A percentile compares a stretch with the other conserved stretches of the same genome.
phyloP scores from a whole-genome alignment of 2,113 vertebrate species.

The Alectura lathami region DNA sequence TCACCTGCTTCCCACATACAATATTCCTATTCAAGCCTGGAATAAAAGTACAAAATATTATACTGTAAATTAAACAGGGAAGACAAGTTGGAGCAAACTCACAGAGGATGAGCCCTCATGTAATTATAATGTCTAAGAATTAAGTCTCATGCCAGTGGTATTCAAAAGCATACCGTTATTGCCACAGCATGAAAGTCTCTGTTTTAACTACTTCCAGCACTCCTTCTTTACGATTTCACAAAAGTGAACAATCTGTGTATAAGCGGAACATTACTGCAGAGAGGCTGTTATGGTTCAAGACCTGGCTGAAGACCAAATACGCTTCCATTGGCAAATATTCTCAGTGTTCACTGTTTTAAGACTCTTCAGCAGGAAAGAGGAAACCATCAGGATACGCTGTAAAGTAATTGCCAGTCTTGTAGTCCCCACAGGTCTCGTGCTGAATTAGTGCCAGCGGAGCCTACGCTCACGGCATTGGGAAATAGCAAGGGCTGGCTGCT shows the following conservation, averaged over 20 bases:
- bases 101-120: conserved; percentile 12
- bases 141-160: conserved; percentile 23
- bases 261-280: conserved; percentile 40
- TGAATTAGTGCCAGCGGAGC: background rate
- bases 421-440: background rate
- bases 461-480: background rate
- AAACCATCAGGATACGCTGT: background rate
- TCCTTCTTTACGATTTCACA: background rate
- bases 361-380: background rate
- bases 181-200: conserved; percentile 46
- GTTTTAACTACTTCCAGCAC: conserved; percentile 42
- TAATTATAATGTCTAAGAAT: conserved; percentile 66
- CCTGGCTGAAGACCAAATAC: conserved; percentile 46
- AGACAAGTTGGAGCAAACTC: conserved; percentile 55
- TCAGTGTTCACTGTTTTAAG: background rate
- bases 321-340: background rate
- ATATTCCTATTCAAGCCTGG: conserved; percentile 40
- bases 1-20: conserved; percentile 22
- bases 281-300: conserved; percentile 36
- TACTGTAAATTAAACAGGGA: conserved; percentile 18
- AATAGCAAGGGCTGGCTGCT: background rate
- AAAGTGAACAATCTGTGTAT: conserved; percentile 33
- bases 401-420: background rate
- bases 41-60: conserved; percentile 64
- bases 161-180: conserved; percentile 49